Percentiles rank a stretch among this genome's conserved stretches.
Evolutionary conservation across 2,113 vertebrate species (phyloP).

Genomic region (Callorhinus ursinus): DNA sequence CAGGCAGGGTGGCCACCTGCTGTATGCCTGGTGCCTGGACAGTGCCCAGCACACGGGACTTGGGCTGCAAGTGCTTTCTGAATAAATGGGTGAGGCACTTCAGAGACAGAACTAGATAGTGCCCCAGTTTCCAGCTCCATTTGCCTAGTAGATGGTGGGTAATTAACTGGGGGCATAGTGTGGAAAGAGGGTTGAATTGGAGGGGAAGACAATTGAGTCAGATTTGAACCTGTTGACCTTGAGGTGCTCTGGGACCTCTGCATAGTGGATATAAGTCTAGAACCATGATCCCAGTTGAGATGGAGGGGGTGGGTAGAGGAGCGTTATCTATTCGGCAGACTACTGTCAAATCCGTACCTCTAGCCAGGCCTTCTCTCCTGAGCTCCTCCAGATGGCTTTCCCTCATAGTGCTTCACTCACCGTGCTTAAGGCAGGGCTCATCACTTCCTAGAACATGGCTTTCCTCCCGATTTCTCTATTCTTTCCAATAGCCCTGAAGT

Average conservation of each 20-base stretch:
- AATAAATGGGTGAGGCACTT: neutral
- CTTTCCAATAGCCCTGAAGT: neutral
- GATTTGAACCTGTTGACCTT: neutral
- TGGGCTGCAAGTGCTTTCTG: neutral
- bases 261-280: neutral
- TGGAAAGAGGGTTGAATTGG: neutral
- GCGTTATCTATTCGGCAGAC: neutral
- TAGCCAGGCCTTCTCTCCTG: neutral
- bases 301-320: neutral
- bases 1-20: neutral
- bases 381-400: neutral
- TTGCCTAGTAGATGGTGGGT: neutral
- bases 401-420: neutral
- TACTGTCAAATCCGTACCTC: neutral
- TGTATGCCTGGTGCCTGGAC: neutral
- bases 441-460: neutral
- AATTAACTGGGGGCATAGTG: neutral
- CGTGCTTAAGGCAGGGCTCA: neutral
- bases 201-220: neutral
- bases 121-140: neutral
- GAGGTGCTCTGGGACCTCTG: neutral
- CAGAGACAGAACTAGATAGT: neutral
- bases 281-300: neutral
- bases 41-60: neutral
- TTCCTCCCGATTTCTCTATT: neutral